A percentile compares a stretch with the other conserved stretches of the same genome.
phyloP scores from a whole-genome alignment of 2,888 invertebrate genomes.

The Galerucella calmariensis region DNA sequence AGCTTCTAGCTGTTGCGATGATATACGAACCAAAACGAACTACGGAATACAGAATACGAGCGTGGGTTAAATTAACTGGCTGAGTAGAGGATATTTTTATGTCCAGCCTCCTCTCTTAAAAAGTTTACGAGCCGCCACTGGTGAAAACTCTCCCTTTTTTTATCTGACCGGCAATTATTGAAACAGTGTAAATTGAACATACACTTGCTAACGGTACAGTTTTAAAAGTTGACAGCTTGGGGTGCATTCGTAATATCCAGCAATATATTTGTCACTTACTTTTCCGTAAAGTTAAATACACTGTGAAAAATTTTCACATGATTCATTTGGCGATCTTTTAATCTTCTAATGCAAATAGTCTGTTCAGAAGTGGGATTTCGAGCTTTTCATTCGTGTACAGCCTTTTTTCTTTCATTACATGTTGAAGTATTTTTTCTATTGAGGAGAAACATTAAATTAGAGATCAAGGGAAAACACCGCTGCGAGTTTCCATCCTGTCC shows the following conservation, averaged over 20 bases:
- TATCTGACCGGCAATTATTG: conserved; percentile 27
- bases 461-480: not conserved
- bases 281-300: not conserved
- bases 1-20: no score
- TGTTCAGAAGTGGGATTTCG: not conserved
- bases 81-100: no score
- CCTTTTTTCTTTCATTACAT: no score
- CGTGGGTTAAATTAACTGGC: no score
- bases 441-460: no score
- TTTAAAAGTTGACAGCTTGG: conserved; percentile 24
- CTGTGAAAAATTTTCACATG: no score
- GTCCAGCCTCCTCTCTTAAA: no score
- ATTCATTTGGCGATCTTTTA: not conserved
- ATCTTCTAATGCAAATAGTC: conserved; percentile 4
- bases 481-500: not conserved
- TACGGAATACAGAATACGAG: no score
- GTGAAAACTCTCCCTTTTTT: conserved; percentile 24
- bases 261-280: conserved; percentile 1
- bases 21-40: no score
- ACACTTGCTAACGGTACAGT: conserved; percentile 3
- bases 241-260: conserved; percentile 23
- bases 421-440: no score
- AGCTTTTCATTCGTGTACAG: not conserved
- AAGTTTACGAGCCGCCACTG: no score
- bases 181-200: conserved; percentile 38